Evolutionary conservation across 2,113 vertebrate species (phyloP).

Genomic region (Siniperca knerii): DNA sequence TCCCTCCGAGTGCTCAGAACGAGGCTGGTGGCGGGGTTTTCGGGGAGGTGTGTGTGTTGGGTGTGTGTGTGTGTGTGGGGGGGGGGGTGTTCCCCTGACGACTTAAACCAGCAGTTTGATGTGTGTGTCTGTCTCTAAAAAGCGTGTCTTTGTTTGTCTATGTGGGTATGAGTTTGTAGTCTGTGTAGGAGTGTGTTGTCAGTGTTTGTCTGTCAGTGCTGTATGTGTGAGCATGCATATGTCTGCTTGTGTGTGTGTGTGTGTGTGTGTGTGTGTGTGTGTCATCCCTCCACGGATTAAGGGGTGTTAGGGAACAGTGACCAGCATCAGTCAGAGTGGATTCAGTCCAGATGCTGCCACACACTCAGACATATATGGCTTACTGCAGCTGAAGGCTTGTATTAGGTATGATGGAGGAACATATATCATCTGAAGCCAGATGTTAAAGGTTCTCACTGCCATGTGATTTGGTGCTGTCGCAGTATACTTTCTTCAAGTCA

Average conservation of each 20-base stretch:
- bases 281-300: conserved; percentile 49
- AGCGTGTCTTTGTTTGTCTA: conserved; percentile 39
- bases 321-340: conserved; percentile 71
- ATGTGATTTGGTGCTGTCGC: not conserved
- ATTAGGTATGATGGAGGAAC: conserved; percentile 18
- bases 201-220: conserved; percentile 10
- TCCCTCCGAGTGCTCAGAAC: conserved; percentile 56
- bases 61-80: conserved; percentile 8
- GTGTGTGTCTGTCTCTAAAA: conserved; percentile 28
- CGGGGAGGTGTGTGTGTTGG: conserved; percentile 20
- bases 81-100: not conserved
- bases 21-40: conserved; percentile 46
- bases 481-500: not conserved
- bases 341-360: conserved; percentile 56
- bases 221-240: conserved; percentile 16
- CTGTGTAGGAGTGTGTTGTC: not conserved
- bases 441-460: conserved; percentile 12
- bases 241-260: conserved; percentile 20
- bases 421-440: not conserved
- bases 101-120: conserved; percentile 38
- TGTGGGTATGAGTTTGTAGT: conserved; percentile 15
- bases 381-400: conserved; percentile 40
- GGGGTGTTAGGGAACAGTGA: conserved; percentile 70
- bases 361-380: conserved; percentile 43
- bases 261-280: conserved; percentile 29